Percentiles rank a stretch among this genome's conserved stretches.
These are phyloP conservation scores for Lethrus apterus DNA, from an alignment of 1,140 invertebrate genomes.

Conservation along the genomic window DNA sequence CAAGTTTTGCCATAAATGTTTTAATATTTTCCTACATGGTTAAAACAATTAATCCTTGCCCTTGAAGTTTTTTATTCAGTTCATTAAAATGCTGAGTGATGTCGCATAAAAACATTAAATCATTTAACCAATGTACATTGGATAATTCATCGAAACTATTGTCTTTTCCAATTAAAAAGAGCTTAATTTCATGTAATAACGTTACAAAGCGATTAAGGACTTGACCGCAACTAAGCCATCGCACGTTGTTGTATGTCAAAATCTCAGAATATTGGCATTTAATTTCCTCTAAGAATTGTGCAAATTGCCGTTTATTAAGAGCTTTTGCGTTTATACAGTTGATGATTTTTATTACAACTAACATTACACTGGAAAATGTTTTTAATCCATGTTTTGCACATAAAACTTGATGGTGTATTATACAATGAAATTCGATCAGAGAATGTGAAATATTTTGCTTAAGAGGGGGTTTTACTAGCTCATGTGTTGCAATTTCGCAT, in stretches of 20 bases:
- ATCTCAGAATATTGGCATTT: conserved; percentile 12
- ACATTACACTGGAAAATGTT: conserved; percentile 15
- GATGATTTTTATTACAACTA: conserved; percentile 16
- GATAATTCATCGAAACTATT: conserved; percentile 12
- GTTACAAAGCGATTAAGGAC: conserved; percentile 10
- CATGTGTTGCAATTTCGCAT: no score
- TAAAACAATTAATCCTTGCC: conserved; percentile 2
- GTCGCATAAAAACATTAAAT: conserved; percentile 12
- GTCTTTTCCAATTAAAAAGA: conserved; percentile 14
- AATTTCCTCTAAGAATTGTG: conserved; percentile 18
- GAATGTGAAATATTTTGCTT: conserved; percentile 13
- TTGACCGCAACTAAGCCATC: conserved; percentile 14
- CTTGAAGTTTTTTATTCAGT: conserved; percentile 8
- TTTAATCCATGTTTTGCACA: conserved; percentile 9
- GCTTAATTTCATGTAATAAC: conserved; percentile 16
- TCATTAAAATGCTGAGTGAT: conserved; percentile 6
- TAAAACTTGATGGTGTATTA: conserved; percentile 10
- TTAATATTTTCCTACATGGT: conserved; percentile 6
- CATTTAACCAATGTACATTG: conserved; percentile 10
- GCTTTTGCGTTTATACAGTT: conserved; percentile 13
- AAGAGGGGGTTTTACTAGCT: no score
- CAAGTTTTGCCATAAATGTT: conserved; percentile 13
- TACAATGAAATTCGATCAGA: conserved; percentile 11
- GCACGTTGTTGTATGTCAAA: conserved; percentile 17
- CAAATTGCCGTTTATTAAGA: conserved; percentile 16